phyloP scores from a whole-genome alignment of 2,888 invertebrate species.

The Rhopalosiphum nymphaeae region DNA sequence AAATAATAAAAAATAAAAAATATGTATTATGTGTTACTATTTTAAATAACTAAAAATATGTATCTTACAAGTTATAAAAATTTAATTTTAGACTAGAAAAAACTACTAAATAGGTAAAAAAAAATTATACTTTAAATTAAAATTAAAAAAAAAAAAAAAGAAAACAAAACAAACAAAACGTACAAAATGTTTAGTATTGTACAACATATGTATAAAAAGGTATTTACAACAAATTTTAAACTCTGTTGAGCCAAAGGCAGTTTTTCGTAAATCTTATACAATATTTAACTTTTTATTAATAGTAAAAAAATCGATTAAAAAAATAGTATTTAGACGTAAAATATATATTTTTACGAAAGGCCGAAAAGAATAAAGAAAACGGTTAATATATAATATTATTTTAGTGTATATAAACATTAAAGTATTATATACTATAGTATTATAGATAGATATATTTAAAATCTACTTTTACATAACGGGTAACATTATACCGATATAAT shows the following conservation, averaged over 20 bases:
- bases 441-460: constrained; percentile 48
- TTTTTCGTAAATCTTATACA: constrained; percentile 51
- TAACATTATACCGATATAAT: constrained; percentile 63
- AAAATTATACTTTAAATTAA: constrained; percentile 42
- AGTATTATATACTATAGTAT: constrained; percentile 30
- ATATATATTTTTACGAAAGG: constrained; percentile 28
- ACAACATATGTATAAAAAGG: constrained; percentile 21
- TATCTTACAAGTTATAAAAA: constrained; percentile 51
- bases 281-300: constrained; percentile 39
- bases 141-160: constrained; percentile 53
- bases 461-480: constrained; percentile 59
- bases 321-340: constrained; percentile 34
- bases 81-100: constrained; percentile 64
- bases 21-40: constrained; percentile 47
- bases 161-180: constrained; percentile 58
- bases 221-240: constrained; percentile 48
- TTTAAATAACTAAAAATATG: constrained; percentile 63
- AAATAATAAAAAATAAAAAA: constrained; percentile 63
- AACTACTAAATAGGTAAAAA: constrained; percentile 61
- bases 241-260: constrained; percentile 61
- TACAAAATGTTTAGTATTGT: constrained; percentile 49
- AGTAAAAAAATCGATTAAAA: constrained; percentile 40
- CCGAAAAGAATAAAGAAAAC: constrained; percentile 40
- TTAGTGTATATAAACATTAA: neutral
- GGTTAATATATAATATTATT: constrained; percentile 41